Evolutionary conservation across 2,797 vertebrate genomes (phyloP).

Genomic region (Crenichthys baileyi): DNA sequence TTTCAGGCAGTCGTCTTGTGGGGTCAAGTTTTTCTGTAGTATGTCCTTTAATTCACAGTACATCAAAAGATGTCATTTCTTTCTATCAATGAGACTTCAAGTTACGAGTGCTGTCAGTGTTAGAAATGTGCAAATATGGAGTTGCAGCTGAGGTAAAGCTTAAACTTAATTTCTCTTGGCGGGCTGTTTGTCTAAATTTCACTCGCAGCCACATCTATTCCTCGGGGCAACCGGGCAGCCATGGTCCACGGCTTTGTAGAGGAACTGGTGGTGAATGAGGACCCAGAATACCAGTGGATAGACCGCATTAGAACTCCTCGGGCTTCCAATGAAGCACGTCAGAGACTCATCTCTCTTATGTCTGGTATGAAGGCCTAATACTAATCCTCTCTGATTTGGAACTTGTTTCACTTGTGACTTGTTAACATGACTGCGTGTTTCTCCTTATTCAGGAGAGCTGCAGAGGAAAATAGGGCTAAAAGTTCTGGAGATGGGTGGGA

Average conservation of each 20-base stretch:
- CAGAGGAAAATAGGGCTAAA: slow-evolving; percentile 99
- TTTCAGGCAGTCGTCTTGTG: slow-evolving; percentile 97
- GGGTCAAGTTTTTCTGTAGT: slow-evolving; percentile 99
- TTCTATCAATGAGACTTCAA: not conserved
- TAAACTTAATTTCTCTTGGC: not conserved
- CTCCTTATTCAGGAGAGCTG: slow-evolving; percentile 85
- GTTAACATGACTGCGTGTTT: slow-evolving; percentile 17
- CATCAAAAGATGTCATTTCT: not conserved
- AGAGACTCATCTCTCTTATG: slow-evolving; percentile 98
- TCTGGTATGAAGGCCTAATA: slow-evolving; percentile 83
- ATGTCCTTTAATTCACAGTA: slow-evolving; percentile 70
- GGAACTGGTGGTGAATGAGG: slow-evolving; percentile 98
- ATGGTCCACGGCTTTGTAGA: slow-evolving; percentile 98
- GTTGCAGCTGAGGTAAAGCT: not conserved
- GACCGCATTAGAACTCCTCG: slow-evolving; percentile 96
- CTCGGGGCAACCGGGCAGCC: slow-evolving; percentile 90
- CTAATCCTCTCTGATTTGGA: not conserved
- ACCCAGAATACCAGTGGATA: slow-evolving; percentile 99
- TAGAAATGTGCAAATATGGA: not conserved
- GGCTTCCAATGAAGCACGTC: slow-evolving; percentile 96
- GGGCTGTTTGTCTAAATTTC: slow-evolving; percentile 6
- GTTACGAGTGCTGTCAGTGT: not conserved
- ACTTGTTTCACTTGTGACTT: not conserved
- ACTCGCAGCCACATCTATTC: slow-evolving; percentile 89
- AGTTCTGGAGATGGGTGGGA: slow-evolving; percentile 98